Percentiles rank a stretch among this genome's conserved stretches.
phyloP scores from a whole-genome alignment of 2,797 vertebrate genomes.

The Urosaurus nigricauda region DNA sequence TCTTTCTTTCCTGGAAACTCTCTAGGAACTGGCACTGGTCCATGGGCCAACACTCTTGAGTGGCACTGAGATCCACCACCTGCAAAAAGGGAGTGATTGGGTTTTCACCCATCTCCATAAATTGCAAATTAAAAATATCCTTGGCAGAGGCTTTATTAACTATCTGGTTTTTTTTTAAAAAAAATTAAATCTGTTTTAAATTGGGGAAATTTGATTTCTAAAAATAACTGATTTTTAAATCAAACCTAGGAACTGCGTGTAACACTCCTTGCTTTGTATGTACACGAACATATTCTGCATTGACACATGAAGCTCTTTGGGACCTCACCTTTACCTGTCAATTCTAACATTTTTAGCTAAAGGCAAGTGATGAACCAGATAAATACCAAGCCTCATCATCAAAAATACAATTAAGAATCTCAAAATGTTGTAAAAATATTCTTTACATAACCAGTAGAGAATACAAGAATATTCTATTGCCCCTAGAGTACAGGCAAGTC shows the following conservation, averaged over 20 bases:
- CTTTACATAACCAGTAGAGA: neutral
- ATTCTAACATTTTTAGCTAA: neutral
- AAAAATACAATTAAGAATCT: neutral
- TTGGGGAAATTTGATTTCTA: neutral
- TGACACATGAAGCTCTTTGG: neutral
- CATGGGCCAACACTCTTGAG: no score
- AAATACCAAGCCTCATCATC: neutral
- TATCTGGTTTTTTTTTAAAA: no score
- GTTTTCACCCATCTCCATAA: neutral
- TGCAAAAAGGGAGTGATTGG: neutral
- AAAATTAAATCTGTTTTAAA: neutral
- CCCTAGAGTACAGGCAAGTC: constrained; percentile 40
- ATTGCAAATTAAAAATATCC: no score
- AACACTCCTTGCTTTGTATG: neutral
- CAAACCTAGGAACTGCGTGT: no score
- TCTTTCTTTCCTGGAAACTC: no score
- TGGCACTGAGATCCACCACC: neutral
- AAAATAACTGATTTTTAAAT: no score
- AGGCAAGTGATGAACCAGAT: constrained; percentile 4
- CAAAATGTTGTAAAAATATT: neutral
- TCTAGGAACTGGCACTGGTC: no score
- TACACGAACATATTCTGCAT: neutral
- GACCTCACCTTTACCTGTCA: neutral
- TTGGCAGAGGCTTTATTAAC: no score
- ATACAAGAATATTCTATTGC: constrained; percentile 28